Conservation (phyloP, 2,888 invertebrate species). For the Buathra laborator region DNA sequence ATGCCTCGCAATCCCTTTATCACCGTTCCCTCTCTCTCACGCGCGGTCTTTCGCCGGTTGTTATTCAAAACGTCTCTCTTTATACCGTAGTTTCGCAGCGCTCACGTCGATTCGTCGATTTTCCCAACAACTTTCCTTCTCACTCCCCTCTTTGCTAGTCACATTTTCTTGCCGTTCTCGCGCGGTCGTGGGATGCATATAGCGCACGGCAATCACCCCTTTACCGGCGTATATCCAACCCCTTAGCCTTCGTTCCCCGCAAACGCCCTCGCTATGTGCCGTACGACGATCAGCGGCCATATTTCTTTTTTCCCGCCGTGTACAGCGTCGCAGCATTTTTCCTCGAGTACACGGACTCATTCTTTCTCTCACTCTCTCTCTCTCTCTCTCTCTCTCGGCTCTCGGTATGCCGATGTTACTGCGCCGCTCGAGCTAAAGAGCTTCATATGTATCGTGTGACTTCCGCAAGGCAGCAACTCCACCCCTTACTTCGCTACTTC, state of each 20-base stretch:
- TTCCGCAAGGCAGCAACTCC: conserved; percentile 56
- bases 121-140: conserved; percentile 40
- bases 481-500: neutral
- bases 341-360: conserved; percentile 58
- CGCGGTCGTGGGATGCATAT: conserved; percentile 1
- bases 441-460: conserved; percentile 60
- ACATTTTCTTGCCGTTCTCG: conserved; percentile 20
- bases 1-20: conserved; percentile 54
- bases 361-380: conserved; percentile 16
- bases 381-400: conserved; percentile 21
- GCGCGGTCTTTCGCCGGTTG: conserved; percentile 10
- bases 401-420: conserved; percentile 39
- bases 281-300: conserved; percentile 69
- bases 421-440: neutral
- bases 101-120: conserved; percentile 68
- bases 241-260: conserved; percentile 5
- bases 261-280: conserved; percentile 58
- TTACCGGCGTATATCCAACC: conserved; percentile 46
- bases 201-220: conserved; percentile 52
- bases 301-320: conserved; percentile 60
- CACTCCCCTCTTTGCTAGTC: conserved; percentile 26
- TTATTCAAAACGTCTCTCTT: neutral
- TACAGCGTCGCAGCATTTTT: conserved; percentile 64
- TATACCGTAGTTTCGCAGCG: conserved; percentile 50
- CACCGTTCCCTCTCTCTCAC: conserved; percentile 10